A percentile compares a stretch with the other conserved stretches of the same genome.
These are phyloP conservation scores for Caenorhabditis sulstoni DNA, from an alignment of 2,888 invertebrate genomes.

Conservation along the genomic window DNA sequence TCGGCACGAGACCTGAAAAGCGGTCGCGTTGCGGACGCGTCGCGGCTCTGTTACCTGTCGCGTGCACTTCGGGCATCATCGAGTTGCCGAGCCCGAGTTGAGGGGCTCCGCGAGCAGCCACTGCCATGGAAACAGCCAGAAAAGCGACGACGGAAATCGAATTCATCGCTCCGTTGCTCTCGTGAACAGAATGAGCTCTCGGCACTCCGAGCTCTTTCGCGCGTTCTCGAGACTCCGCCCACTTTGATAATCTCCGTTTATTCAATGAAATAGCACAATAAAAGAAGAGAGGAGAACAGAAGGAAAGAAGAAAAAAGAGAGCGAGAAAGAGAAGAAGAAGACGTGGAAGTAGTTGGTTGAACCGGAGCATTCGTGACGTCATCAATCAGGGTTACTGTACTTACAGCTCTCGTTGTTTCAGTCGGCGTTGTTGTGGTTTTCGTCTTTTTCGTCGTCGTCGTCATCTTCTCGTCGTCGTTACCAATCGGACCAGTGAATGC, in stretches of 20 bases:
- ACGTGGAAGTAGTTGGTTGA: conserved; percentile 15
- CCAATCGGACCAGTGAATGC: conserved; percentile 9
- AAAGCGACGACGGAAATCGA: not conserved
- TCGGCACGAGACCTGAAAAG: conserved; percentile 33
- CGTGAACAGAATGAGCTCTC: not conserved
- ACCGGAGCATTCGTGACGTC: not conserved
- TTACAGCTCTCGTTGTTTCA: not conserved
- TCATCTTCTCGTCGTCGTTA: not conserved
- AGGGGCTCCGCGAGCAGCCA: conserved; percentile 11
- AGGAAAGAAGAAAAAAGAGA: conserved; percentile 5
- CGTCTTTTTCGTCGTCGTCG: conserved; percentile 16
- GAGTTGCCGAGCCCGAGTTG: conserved; percentile 21
- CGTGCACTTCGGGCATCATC: conserved; percentile 45
- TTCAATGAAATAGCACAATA: conserved; percentile 11
- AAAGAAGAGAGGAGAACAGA: conserved; percentile 12
- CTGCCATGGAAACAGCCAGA: conserved; percentile 1
- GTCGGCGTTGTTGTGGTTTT: not conserved
- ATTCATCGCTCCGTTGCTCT: too few species aligned
- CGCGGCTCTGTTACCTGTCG: conserved; percentile 29
- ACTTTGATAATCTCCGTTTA: not conserved
- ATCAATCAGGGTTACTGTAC: conserved; percentile 17
- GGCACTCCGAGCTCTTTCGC: not conserved
- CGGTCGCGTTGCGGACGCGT: not conserved
- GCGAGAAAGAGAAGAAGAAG: not conserved
- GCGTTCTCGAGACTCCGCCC: not conserved